A percentile compares a stretch with the other conserved stretches of the same genome.
Conservation (phyloP, 2,797 vertebrate species). For the Chanos chanos region DNA sequence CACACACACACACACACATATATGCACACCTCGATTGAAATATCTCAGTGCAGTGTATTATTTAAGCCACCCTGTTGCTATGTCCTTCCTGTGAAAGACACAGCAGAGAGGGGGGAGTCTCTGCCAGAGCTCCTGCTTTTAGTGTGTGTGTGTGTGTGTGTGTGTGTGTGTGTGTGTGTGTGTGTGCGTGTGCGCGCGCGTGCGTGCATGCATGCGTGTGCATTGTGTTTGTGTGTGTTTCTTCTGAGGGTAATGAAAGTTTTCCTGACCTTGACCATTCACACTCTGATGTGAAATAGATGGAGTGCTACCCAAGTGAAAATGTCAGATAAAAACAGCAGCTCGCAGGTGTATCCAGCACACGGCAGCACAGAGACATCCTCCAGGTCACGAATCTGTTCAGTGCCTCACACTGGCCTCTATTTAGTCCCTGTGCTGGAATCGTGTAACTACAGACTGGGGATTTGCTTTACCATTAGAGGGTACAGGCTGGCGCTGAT, state of each 20-base stretch:
- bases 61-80: slow-evolving; percentile 18
- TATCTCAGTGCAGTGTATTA: slow-evolving; percentile 9
- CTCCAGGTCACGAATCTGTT: too few species aligned
- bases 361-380: too few species aligned
- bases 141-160: background rate
- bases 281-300: background rate
- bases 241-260: background rate
- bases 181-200: background rate
- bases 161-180: background rate
- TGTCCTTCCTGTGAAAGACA: background rate
- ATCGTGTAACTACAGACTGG: too few species aligned
- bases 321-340: too few species aligned
- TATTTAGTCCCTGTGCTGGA: too few species aligned
- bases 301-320: too few species aligned
- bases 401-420: too few species aligned
- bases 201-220: background rate
- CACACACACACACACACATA: background rate
- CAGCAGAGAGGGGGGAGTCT: too few species aligned
- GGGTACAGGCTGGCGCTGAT: too few species aligned
- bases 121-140: too few species aligned
- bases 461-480: too few species aligned
- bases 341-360: too few species aligned
- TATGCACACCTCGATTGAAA: background rate
- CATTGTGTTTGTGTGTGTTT: background rate
- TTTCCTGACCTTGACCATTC: background rate